phyloP scores from a whole-genome alignment of 2,797 vertebrate species.

The Sebastes dallii region DNA sequence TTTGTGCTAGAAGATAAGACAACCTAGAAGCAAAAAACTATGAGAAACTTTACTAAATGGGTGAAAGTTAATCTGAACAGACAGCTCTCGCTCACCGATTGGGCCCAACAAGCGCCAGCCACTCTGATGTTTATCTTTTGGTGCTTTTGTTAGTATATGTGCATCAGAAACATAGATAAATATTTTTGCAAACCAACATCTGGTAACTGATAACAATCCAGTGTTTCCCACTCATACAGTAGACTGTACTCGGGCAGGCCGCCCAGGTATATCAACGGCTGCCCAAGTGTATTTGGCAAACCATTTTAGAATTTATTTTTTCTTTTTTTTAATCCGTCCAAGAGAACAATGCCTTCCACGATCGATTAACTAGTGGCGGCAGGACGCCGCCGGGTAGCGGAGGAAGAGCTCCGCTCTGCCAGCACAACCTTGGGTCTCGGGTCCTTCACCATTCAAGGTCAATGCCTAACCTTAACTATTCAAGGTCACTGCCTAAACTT shows the following conservation, averaged over 20 bases:
- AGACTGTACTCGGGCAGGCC: background rate
- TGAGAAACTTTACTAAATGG: background rate
- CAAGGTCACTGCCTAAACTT: rapidly evolving
- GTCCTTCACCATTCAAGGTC: too few species aligned
- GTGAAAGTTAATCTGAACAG: background rate
- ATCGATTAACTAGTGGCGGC: too few species aligned
- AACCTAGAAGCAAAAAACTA: background rate
- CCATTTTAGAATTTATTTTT: background rate
- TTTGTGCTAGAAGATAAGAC: background rate
- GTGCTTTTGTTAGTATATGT: background rate
- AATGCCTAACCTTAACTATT: too few species aligned
- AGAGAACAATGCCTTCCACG: too few species aligned
- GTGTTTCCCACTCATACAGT: background rate
- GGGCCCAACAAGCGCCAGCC: background rate
- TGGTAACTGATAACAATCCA: background rate
- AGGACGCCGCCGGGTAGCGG: too few species aligned
- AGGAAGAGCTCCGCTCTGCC: too few species aligned
- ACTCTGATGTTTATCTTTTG: background rate
- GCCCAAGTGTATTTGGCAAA: background rate
- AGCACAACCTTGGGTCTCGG: too few species aligned
- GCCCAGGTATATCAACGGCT: background rate
- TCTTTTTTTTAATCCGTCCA: too few species aligned
- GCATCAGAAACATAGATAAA: background rate
- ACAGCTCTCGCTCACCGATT: background rate
- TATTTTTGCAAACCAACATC: background rate